Evolutionary conservation across 2,113 vertebrate species (phyloP), one percentile per base, ranked within the genome.

Genomic region (Coryphaenoides rupestris): DNA sequence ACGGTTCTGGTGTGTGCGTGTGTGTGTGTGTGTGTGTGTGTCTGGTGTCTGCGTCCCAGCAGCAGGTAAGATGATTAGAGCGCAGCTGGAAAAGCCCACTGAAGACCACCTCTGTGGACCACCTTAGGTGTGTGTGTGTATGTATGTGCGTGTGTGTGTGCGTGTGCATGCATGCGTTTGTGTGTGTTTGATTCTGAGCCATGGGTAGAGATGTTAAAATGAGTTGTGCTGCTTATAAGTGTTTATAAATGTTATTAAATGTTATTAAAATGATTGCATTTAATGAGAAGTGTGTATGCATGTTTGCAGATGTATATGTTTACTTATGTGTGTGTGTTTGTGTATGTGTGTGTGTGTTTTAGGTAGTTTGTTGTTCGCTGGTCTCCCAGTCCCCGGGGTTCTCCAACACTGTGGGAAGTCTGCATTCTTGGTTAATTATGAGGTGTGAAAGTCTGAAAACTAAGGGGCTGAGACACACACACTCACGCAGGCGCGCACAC

Each of bases 41-140:
- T 77, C 72, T 80, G 76, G 68, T 72, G 58, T 76, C 74, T 61
- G 26, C 28, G 66, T 74, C 73, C 62, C 57, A 85, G 74, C 83
- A 83, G 78, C 77, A 81, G 78, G 84, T 80, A 84, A 66, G 81
- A 76, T 78, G 72, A 79, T 87, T 86, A 81, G 77, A 65, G 53
- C 62, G 63, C 40, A 6, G 70, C 82, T 73, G 66, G 87, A 86
- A 86, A 86, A 80, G 45, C 52, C 66, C 72, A 66, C 75, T 74
- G 76, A 70, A 83, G 87, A 88, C 89, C 89, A 85, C 89, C 87
- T 77, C 65, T 73, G 87, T 69, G 70, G 84, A 89, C 86, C 86
- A 87, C 87, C 86, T 84, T 56, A 65, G 55, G 57, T 60, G 24
- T 55, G 55, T 69, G 52, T 65, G 50, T 70, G 10, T 63, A 24